phyloP scores from a whole-genome alignment of 2,797 vertebrate genomes.

The Neosilurus hyrtlii region DNA sequence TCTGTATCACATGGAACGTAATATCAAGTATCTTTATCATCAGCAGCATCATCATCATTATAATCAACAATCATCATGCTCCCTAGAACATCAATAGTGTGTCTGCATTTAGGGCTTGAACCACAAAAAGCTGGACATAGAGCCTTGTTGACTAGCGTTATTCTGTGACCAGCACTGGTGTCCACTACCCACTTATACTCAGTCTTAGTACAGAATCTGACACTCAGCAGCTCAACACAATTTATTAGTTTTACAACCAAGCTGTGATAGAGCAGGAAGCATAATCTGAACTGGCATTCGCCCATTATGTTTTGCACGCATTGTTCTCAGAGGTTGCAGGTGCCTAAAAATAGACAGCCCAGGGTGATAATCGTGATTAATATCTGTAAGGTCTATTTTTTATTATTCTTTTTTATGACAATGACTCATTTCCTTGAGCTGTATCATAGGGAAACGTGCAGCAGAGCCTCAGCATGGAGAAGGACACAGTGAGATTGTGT shows the following conservation, averaged over 20 bases:
- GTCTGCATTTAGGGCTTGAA: not conserved
- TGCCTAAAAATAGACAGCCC: conserved; percentile 16
- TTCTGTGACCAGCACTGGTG: not conserved
- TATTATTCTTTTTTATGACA: conserved; percentile 25
- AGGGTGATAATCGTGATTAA: conserved; percentile 23
- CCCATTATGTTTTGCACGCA: not conserved
- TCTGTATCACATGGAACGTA: not conserved
- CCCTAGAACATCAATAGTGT: not conserved
- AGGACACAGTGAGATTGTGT: conserved; percentile 32
- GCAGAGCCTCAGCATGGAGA: not conserved
- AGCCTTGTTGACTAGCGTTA: not conserved
- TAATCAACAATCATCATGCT: not conserved
- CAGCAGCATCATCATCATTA: too few relatives aligned
- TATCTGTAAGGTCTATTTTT: conserved; percentile 1
- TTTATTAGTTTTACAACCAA: conserved; percentile 2
- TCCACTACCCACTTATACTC: not conserved
- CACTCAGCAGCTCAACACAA: not conserved
- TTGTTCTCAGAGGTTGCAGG: conserved; percentile 13
- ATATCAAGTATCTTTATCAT: too few relatives aligned
- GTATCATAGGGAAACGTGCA: conserved; percentile 7
- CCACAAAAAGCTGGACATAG: not conserved
- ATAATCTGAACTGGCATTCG: not conserved
- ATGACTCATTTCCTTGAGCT: conserved; percentile 25
- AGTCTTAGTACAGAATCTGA: not conserved
- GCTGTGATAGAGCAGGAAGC: not conserved